Conservation (phyloP, 1,140 invertebrate species). For the Leptopilina boulardi region DNA sequence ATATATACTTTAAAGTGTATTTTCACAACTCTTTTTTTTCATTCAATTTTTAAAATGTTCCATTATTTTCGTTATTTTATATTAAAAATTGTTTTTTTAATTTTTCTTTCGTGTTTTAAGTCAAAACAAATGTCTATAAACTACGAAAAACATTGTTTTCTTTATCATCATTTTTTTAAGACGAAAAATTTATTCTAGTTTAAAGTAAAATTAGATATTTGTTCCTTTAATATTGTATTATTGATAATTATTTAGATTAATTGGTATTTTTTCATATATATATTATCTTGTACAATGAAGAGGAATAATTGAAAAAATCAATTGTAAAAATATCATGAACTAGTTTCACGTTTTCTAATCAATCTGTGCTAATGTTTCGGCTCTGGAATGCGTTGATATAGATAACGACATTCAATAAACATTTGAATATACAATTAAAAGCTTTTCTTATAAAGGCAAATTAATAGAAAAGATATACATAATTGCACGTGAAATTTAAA, state of each 20-base stretch:
- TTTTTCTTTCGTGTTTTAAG: no score
- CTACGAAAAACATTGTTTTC: no score
- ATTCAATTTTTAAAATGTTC: no score
- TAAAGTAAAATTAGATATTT: no score
- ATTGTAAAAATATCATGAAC: neutral
- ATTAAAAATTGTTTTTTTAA: no score
- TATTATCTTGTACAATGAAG: neutral
- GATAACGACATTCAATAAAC: constrained; percentile 14
- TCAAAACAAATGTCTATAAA: no score
- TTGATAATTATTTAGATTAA: no score
- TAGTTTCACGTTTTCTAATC: constrained; percentile 9
- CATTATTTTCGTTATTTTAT: no score
- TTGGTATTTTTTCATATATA: neutral
- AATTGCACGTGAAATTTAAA: neutral
- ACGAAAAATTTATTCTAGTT: no score
- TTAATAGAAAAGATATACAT: neutral
- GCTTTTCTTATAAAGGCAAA: neutral
- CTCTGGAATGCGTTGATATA: constrained; percentile 10
- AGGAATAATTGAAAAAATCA: neutral
- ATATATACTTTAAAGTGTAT: neutral
- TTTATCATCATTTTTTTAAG: no score
- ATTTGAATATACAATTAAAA: neutral
- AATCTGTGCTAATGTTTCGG: neutral
- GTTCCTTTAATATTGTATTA: no score
- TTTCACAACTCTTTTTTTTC: no score